Base-by-base conservation (phyloP, 2,797 vertebrate species). In the Leptodactylus fallax region DNA sequence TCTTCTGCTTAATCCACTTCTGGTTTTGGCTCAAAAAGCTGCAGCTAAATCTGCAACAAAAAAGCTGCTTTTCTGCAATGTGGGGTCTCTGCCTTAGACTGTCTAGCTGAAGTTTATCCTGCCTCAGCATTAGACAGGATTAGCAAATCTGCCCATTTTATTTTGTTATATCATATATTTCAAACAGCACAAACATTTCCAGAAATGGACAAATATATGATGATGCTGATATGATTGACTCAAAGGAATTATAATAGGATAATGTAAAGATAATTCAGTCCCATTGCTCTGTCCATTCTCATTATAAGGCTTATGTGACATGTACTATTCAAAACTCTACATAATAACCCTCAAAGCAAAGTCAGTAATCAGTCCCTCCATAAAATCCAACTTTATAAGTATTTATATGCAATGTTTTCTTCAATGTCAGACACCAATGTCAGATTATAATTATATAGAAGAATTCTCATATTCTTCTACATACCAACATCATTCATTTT, bases 351-450 rank as follows among this genome's bases (percentile, higher is more conserved):
- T 86, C 25, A 58, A 58, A 61, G 25, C 53, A 71, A 17, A 77
- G 72, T 85, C 53, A 58, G 63, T 79, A 79, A 85, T 85, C 74
- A 69, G 60, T 60, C 80, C 67, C 25, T 60, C 17, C 45, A 86
- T 76, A 71, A 86, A 56, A 69, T 45, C 12, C 10, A 65, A 53
- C 78, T 71, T 53, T 25, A 79, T 65, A 71, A 80, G 78, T 86
- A 71, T 80, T 71, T 86, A 51, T 69, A 60, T 80, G 67, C 77
- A 47, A 80, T 86, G 76, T 77, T 86, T 56, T 49, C 25, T 79
- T 55, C 63, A 67, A 86, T 86, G 76, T 67, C 85, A 86, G 51
- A 71, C 25, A 58, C 77, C 77, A 58, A 47, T 79, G 85, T 86
- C 74, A 79, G 36, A 47, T 27, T 69, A 53, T 86, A 86, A 86